These are phyloP conservation scores for Heliconius charithonia DNA, from an alignment of 2,888 invertebrate genomes.

Conservation along the genomic window DNA sequence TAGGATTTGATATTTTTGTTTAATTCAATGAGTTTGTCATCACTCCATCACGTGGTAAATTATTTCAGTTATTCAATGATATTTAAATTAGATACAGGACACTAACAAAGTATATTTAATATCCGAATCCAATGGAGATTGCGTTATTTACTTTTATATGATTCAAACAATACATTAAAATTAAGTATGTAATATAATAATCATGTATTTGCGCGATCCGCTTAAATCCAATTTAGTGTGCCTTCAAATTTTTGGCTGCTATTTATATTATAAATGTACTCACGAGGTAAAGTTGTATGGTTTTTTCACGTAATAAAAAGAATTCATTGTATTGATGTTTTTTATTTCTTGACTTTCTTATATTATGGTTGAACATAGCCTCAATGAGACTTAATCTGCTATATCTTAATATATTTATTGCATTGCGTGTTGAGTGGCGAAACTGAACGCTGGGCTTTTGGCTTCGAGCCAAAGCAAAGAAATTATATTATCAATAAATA, in stretches of 20 bases:
- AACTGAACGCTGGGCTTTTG: no score
- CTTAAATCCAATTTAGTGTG: slow-evolving; percentile 57
- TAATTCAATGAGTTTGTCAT: neutral
- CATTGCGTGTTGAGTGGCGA: no score
- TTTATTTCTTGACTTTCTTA: slow-evolving; percentile 45
- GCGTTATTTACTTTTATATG: neutral
- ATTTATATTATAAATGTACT: slow-evolving; percentile 55
- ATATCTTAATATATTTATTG: no score
- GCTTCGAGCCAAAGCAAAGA: no score
- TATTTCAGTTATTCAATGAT: no score
- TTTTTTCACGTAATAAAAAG: slow-evolving; percentile 75
- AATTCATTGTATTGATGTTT: slow-evolving; percentile 70
- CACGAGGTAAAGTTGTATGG: slow-evolving; percentile 67
- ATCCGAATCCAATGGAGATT: no score
- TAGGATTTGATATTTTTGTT: neutral
- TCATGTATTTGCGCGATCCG: slow-evolving; percentile 49
- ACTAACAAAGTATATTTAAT: neutral
- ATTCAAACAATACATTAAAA: slow-evolving; percentile 51
- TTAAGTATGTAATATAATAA: slow-evolving; percentile 30
- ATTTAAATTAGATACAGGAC: neutral
- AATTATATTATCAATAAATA: no score
- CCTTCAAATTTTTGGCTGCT: slow-evolving; percentile 67
- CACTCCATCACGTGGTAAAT: neutral
- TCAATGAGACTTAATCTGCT: no score
- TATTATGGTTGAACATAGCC: neutral